phyloP scores from a whole-genome alignment of 2,888 invertebrate species.

The Serrognathus titanus region DNA sequence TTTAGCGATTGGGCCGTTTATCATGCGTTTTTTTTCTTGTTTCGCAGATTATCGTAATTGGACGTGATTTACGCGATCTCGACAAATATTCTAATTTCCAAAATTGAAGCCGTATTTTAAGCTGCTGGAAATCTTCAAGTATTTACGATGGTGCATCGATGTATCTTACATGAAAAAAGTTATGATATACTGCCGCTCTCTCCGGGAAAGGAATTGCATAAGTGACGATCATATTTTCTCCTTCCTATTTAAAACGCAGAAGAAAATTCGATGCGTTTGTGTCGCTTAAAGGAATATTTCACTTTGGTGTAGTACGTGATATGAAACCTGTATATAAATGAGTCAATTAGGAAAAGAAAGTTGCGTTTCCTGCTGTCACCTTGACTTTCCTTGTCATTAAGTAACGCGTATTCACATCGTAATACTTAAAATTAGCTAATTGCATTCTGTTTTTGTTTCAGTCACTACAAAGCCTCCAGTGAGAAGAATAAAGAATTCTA shows the following conservation, averaged over 20 bases:
- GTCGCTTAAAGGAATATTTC: no score
- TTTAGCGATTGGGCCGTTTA: constrained; percentile 11
- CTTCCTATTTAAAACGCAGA: no score
- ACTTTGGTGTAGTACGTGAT: no score
- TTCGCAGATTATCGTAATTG: not conserved
- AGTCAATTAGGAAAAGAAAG: not conserved
- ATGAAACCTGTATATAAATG: not conserved
- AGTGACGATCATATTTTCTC: no score
- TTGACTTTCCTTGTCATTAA: not conserved
- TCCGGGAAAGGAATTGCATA: no score
- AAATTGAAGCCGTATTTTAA: not conserved
- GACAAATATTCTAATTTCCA: not conserved
- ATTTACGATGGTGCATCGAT: no score
- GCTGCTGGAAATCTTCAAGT: no score
- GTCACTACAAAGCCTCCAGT: constrained; percentile 74
- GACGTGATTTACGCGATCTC: constrained; percentile 8
- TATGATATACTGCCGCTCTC: no score
- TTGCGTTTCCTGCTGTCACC: not conserved
- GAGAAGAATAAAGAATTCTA: constrained; percentile 77
- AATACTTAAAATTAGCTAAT: constrained; percentile 2
- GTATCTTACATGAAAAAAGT: no score
- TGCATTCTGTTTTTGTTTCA: constrained; percentile 46
- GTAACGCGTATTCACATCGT: no score
- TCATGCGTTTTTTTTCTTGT: constrained; percentile 5
- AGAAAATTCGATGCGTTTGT: no score